These are phyloP conservation scores for Meliscaeva auricollis DNA, from an alignment of 2,888 invertebrate species.

Conservation along the genomic window DNA sequence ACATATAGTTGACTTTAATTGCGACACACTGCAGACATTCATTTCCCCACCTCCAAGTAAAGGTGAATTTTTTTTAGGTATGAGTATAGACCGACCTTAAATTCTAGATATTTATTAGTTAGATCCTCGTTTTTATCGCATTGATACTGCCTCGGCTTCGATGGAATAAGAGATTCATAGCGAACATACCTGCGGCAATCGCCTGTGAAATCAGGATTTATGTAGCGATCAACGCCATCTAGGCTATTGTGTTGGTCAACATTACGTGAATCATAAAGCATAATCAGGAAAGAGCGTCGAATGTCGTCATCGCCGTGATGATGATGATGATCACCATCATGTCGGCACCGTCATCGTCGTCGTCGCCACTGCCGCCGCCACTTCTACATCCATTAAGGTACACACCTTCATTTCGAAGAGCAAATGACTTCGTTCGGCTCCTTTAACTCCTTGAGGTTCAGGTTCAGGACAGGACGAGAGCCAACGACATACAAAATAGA, in stretches of 20 bases:
- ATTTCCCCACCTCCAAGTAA: slow-evolving; percentile 41
- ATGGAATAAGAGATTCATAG: slow-evolving; percentile 40
- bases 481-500: neutral
- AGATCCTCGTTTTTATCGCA: slow-evolving; percentile 40
- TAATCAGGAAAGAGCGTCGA: slow-evolving; percentile 64
- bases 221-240: slow-evolving; percentile 73
- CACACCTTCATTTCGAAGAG: slow-evolving; percentile 68
- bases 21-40: slow-evolving; percentile 55
- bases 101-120: slow-evolving; percentile 62
- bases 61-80: slow-evolving; percentile 7
- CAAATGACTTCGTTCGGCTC: slow-evolving; percentile 63
- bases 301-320: slow-evolving; percentile 56
- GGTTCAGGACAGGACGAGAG: slow-evolving; percentile 37
- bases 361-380: slow-evolving; percentile 15
- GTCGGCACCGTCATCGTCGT: slow-evolving; percentile 15
- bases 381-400: slow-evolving; percentile 55
- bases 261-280: slow-evolving; percentile 75
- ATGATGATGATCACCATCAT: slow-evolving; percentile 43
- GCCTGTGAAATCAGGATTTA: slow-evolving; percentile 70
- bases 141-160: slow-evolving; percentile 41
- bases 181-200: slow-evolving; percentile 54
- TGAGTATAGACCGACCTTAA: neutral
- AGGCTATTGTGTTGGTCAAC: slow-evolving; percentile 72
- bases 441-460: slow-evolving; percentile 30
- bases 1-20: slow-evolving; percentile 70